These are phyloP conservation scores for Mythimna vitellina DNA, from an alignment of 2,888 invertebrate species.

Conservation along the genomic window DNA sequence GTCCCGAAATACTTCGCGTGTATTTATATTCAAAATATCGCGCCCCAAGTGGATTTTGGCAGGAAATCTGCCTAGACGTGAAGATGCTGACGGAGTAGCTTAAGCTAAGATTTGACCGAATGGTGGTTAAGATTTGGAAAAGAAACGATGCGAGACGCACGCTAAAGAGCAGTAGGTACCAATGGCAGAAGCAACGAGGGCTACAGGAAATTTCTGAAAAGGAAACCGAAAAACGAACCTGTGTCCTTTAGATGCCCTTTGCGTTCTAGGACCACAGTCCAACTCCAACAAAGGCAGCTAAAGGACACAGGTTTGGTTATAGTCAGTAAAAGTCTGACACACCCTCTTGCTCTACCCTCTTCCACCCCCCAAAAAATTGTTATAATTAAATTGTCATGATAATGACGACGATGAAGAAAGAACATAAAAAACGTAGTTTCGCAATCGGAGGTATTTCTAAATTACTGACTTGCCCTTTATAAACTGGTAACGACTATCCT, in stretches of 20 bases:
- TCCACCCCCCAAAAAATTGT: too few species aligned
- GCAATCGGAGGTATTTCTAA: neutral
- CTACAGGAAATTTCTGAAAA: too few species aligned
- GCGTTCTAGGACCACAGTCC: too few species aligned
- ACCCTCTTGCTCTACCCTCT: too few species aligned
- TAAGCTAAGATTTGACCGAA: neutral
- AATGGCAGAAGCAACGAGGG: neutral
- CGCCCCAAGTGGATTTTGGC: neutral
- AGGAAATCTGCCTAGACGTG: neutral
- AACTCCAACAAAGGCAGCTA: too few species aligned
- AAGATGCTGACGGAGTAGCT: neutral
- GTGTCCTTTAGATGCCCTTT: too few species aligned
- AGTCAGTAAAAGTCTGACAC: too few species aligned
- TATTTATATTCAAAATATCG: neutral
- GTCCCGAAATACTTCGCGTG: slow-evolving; percentile 50
- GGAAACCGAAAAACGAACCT: too few species aligned
- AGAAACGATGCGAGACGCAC: neutral
- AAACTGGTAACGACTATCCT: neutral
- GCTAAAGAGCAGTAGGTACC: neutral
- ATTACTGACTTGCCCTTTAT: neutral
- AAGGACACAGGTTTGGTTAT: too few species aligned
- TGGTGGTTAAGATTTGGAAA: neutral
- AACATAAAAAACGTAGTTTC: neutral
- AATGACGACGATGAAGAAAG: neutral
- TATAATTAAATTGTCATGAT: too few species aligned